Base-by-base conservation (phyloP, 2,888 invertebrate species). In the Erebia ligea region DNA sequence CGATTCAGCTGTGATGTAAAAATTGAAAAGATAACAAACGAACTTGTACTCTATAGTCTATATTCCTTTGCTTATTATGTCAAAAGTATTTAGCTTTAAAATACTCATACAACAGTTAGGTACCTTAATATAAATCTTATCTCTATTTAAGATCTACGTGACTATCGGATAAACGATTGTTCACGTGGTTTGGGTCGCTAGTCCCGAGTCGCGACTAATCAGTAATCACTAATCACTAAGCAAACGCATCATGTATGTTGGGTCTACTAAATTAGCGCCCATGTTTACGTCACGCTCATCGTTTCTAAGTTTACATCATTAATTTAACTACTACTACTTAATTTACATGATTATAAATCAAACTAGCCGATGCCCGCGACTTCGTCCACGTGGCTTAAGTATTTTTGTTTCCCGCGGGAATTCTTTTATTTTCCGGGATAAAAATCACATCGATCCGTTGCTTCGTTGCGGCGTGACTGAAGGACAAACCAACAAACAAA, bases 101-200 rank as follows among this genome's bases (percentile, higher is more conserved):
- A 34, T 34, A 34, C 34, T 34, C 34, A 34, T 34, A 34, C 34
- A 6, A 34, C 34, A 34, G 21, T 57, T 4, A 25, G n/a, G n/a
- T n/a, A n/a, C n/a, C 21, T 5, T 5, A 59, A 42, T 59, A 59
- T 42, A 11, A 9, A 59, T 4, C 3, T 59, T 17, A 59, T 59
- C 40, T 17, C n/a, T 10, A 40, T 59, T n/a, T 40, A 17, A 59
- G 59, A 59, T 59, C 40, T 17, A 59, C 59, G 59, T 42, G 59
- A 42, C 40, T 17, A 17, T 40, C 40, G 15, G 15, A 40, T 59
- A 42, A 11, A n/a, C 10, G n/a, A 59, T 59, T n/a, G 17, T 40
- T 59, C n/a, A 42, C 15, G n/a, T n/a, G 25, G 10, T 40, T 58
- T 5, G 42, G 42, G 11, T 42, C 9, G 2, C 11, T 10, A 10